phyloP scores from a whole-genome alignment of 2,113 vertebrate genomes.

The Benthochromis sp. region DNA sequence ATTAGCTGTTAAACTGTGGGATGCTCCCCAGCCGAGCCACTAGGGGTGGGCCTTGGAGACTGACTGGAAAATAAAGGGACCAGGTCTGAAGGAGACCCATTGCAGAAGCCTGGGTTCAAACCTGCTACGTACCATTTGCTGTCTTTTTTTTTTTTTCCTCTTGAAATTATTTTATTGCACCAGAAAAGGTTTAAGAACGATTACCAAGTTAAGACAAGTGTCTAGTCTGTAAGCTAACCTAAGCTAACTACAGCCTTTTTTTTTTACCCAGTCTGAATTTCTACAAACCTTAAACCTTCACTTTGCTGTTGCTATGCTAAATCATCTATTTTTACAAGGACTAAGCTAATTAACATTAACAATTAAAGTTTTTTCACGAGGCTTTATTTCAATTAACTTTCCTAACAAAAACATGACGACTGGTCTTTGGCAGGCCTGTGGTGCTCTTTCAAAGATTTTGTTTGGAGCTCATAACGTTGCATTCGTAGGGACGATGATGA shows the following conservation, averaged over 20 bases:
- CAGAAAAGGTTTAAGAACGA: background rate
- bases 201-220: background rate
- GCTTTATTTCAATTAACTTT: background rate
- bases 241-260: background rate
- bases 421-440: background rate
- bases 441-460: background rate
- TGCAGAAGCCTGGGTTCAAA: background rate
- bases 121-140: background rate
- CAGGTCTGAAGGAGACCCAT: background rate
- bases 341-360: background rate
- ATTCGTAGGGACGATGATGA: fast-evolving
- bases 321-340: background rate
- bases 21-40: background rate
- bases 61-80: background rate
- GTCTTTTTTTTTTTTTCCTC: background rate
- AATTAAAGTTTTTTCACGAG: background rate
- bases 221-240: background rate
- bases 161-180: background rate
- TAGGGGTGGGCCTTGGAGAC: background rate
- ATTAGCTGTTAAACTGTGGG: background rate
- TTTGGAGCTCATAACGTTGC: background rate
- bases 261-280: background rate
- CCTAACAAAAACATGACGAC: background rate
- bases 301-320: background rate
- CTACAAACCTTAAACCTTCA: background rate